A percentile compares a stretch with the other conserved stretches of the same genome.
Evolutionary conservation across 2,797 vertebrate species (phyloP).

Genomic region (Microtus agrestis): DNA sequence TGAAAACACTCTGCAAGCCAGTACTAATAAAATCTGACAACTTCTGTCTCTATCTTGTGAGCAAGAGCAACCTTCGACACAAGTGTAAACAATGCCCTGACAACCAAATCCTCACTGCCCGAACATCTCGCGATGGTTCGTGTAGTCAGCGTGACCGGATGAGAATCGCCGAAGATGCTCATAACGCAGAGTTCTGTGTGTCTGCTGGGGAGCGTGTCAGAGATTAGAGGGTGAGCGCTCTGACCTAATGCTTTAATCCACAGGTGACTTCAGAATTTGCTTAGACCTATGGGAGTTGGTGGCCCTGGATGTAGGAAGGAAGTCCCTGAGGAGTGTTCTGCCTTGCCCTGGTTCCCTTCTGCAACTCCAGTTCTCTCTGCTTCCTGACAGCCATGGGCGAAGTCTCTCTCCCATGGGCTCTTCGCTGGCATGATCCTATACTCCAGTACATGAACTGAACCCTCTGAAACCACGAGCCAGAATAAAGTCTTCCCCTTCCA

Average conservation of each 20-base stretch:
- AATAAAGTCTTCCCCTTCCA: not conserved
- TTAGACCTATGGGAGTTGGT: not conserved
- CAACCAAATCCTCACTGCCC: not conserved
- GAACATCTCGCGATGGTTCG: not conserved
- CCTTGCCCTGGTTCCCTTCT: not conserved
- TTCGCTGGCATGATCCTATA: not conserved
- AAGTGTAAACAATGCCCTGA: not conserved
- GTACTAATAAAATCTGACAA: not conserved
- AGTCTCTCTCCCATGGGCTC: too few relatives aligned
- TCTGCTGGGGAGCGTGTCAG: not conserved
- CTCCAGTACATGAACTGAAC: not conserved
- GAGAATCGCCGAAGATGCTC: too few relatives aligned
- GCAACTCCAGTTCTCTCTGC: not conserved
- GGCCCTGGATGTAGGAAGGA: too few relatives aligned
- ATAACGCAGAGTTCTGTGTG: not conserved
- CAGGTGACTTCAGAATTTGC: not conserved
- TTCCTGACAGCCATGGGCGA: not conserved
- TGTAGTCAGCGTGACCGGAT: not conserved
- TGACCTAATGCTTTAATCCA: not conserved
- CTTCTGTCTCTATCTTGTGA: not conserved
- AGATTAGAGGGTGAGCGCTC: not conserved
- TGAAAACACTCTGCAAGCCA: constrained; percentile 22
- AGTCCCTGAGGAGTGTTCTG: too few relatives aligned
- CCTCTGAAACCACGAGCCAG: not conserved
- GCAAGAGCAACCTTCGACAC: not conserved